Evolutionary conservation across 2,888 invertebrate species (phyloP).

Genomic region (Malacosoma neustria): DNA sequence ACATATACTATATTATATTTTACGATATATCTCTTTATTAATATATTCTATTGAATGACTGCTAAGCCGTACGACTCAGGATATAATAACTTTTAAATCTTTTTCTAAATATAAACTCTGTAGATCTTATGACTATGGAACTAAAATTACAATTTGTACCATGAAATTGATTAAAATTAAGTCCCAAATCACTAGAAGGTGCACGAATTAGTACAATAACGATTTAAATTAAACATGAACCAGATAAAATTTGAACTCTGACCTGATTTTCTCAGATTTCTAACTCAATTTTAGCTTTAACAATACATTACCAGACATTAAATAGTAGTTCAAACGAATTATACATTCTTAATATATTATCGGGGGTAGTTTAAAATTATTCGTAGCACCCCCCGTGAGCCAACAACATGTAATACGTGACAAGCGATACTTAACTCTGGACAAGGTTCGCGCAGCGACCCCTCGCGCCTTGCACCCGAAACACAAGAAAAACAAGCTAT

Average conservation of each 20-base stretch:
- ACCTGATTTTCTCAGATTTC: no score
- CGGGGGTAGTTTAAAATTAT: no score
- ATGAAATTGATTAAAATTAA: slow-evolving; percentile 59
- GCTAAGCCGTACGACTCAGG: slow-evolving; percentile 22
- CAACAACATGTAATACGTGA: slow-evolving; percentile 17
- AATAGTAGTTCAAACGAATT: no score
- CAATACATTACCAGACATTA: no score
- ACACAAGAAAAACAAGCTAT: slow-evolving; percentile 8
- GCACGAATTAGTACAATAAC: slow-evolving; percentile 3
- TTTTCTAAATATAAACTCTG: slow-evolving; percentile 64
- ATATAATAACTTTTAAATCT: slow-evolving; percentile 34
- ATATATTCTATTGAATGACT: slow-evolving; percentile 33
- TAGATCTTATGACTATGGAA: slow-evolving; percentile 65
- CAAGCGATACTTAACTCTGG: slow-evolving; percentile 31
- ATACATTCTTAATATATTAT: neutral
- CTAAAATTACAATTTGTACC: slow-evolving; percentile 71
- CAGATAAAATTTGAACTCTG: no score
- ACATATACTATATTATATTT: slow-evolving; percentile 32
- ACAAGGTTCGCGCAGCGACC: slow-evolving; percentile 17
- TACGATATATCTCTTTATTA: slow-evolving; percentile 32
- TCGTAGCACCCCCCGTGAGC: slow-evolving; percentile 22
- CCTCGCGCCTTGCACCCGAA: slow-evolving; percentile 7
- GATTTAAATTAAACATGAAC: no score
- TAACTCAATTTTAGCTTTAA: no score
- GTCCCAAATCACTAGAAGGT: slow-evolving; percentile 38